Percentiles rank a stretch among this genome's conserved stretches.
These are phyloP conservation scores for Enteromius afrohamiltoni DNA, from an alignment of 2,797 vertebrate species.

Conservation along the genomic window DNA sequence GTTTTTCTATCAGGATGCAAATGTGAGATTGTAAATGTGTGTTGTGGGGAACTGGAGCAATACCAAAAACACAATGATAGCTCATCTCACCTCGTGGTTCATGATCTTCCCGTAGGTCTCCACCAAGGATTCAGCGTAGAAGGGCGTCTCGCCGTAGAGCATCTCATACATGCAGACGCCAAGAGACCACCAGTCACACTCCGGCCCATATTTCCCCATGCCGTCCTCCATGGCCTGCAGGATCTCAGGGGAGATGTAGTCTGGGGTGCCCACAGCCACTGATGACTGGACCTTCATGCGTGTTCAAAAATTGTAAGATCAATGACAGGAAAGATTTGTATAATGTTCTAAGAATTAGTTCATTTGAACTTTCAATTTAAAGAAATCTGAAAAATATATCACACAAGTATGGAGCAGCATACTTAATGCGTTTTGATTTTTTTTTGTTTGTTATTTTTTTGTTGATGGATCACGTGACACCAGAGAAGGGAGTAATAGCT, in stretches of 20 bases:
- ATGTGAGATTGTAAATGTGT: neutral
- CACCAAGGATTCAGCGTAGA: constrained; percentile 94
- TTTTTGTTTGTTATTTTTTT: too few relatives aligned
- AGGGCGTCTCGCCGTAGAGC: constrained; percentile 96
- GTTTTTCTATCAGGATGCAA: neutral
- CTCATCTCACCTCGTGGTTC: constrained; percentile 90
- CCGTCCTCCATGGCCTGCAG: constrained; percentile 98
- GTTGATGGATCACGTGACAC: neutral
- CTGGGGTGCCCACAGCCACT: constrained; percentile 94
- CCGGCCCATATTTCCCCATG: constrained; percentile 94
- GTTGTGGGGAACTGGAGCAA: neutral
- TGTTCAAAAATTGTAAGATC: neutral
- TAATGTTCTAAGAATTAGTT: neutral
- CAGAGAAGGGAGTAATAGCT: neutral
- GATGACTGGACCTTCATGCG: constrained; percentile 91
- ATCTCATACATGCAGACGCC: constrained; percentile 98
- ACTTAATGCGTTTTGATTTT: too few relatives aligned
- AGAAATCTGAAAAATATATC: neutral
- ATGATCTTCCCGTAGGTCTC: constrained; percentile 99
- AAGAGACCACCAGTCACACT: constrained; percentile 99
- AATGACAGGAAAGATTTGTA: neutral
- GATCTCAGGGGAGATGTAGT: constrained; percentile 98
- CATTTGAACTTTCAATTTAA: neutral
- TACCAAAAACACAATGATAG: neutral
- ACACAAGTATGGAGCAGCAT: neutral